These are phyloP conservation scores for Agrochola macilenta DNA, from an alignment of 2,888 invertebrate genomes.

Conservation along the genomic window DNA sequence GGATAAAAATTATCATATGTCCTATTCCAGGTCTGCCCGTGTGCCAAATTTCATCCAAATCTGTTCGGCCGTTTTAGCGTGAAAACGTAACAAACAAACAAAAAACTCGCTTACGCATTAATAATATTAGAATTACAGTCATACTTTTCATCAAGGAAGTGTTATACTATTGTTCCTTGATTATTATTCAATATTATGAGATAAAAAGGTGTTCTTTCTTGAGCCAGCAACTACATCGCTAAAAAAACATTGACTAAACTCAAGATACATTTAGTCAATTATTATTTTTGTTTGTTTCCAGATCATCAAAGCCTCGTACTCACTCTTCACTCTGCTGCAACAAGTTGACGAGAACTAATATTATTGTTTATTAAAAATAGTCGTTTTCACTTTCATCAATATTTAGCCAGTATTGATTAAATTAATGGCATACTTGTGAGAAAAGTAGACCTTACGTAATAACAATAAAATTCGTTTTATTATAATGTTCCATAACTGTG, in stretches of 20 bases:
- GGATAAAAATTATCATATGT: too few relatives aligned
- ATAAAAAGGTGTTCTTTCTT: background rate
- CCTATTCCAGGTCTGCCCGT: too few relatives aligned
- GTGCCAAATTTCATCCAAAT: too few relatives aligned
- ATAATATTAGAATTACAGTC: too few relatives aligned
- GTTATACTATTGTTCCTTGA: too few relatives aligned
- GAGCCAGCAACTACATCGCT: too few relatives aligned
- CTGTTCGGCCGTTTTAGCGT: too few relatives aligned
- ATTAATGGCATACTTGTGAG: background rate
- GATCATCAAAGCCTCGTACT: constrained; percentile 90
- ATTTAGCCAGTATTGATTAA: background rate
- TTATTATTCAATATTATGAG: background rate
- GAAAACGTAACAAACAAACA: too few relatives aligned
- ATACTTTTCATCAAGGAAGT: too few relatives aligned
- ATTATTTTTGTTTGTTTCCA: constrained; percentile 74
- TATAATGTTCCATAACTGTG: background rate
- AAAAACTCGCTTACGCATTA: too few relatives aligned
- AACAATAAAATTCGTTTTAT: constrained; percentile 9
- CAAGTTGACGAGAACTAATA: constrained; percentile 79
- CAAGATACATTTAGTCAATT: background rate
- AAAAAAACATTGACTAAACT: background rate
- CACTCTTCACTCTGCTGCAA: constrained; percentile 89
- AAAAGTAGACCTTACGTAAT: background rate
- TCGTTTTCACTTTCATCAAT: background rate
- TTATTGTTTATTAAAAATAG: background rate